phyloP scores from a whole-genome alignment of 2,797 vertebrate genomes.

The Argentina silus region DNA sequence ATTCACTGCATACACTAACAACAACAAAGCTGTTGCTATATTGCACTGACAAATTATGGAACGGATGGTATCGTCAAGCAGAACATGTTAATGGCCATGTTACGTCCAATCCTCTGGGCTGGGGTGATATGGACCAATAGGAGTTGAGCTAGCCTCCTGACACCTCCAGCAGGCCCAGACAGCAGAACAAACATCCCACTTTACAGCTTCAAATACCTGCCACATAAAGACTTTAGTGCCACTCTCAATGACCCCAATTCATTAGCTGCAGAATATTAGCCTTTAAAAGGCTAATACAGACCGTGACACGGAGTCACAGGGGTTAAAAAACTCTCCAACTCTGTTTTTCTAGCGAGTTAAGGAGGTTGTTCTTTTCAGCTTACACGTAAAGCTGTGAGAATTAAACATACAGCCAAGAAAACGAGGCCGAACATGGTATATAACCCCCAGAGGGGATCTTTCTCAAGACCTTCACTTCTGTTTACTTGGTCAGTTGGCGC shows the following conservation, averaged over 20 bases:
- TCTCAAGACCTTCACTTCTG: not conserved
- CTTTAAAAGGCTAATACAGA: constrained; percentile 53
- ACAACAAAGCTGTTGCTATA: not conserved
- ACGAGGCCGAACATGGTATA: not conserved
- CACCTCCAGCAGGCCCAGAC: constrained; percentile 60
- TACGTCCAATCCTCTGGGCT: not conserved
- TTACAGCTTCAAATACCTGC: constrained; percentile 63
- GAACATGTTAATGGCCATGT: not conserved
- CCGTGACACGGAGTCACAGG: constrained; percentile 47
- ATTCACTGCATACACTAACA: not conserved
- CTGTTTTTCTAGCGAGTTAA: constrained; percentile 35
- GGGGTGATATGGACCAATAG: constrained; percentile 3
- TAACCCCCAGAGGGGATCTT: not conserved
- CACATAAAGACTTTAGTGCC: constrained; percentile 69
- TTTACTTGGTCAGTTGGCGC: not conserved
- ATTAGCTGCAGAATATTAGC: constrained; percentile 70
- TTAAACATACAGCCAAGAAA: constrained; percentile 1
- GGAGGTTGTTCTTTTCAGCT: constrained; percentile 24
- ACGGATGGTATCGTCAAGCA: not conserved
- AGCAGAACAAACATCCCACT: constrained; percentile 73
- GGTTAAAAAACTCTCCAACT: constrained; percentile 45
- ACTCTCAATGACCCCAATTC: constrained; percentile 67
- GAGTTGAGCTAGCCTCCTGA: constrained; percentile 35
- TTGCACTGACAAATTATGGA: not conserved
- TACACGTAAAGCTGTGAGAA: constrained; percentile 34